These are phyloP conservation scores for Hylomyscus alleni DNA, from an alignment of 2,797 vertebrate species.

Conservation along the genomic window DNA sequence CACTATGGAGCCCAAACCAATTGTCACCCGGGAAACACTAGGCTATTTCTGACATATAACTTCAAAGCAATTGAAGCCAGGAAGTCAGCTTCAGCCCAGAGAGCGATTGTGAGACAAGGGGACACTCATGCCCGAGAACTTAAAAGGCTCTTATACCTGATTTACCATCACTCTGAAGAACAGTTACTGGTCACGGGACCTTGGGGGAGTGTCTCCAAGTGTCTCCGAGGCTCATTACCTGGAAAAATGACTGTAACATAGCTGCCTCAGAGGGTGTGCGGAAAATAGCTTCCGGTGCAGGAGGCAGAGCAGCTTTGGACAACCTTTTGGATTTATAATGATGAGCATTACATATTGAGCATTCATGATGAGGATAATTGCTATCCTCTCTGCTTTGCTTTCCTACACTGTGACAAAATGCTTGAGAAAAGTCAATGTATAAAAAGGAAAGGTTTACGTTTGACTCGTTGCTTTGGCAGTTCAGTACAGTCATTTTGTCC, in stretches of 20 bases:
- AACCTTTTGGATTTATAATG: neutral
- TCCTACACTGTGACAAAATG: neutral
- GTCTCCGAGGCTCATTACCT: slow-evolving; percentile 27
- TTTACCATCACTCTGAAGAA: neutral
- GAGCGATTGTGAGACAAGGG: neutral
- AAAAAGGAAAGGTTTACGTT: neutral
- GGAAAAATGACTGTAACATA: neutral
- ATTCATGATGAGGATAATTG: neutral
- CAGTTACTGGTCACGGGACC: neutral
- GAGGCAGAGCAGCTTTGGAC: neutral
- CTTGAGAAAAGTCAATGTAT: neutral
- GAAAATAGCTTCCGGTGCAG: neutral
- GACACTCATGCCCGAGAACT: neutral
- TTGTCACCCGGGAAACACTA: slow-evolving; percentile 48
- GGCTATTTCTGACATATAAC: slow-evolving; percentile 26
- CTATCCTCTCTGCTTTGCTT: neutral
- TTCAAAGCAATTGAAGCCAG: slow-evolving; percentile 52
- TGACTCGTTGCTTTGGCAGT: neutral
- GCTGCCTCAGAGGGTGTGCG: neutral
- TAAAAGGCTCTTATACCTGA: neutral
- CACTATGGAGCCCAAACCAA: neutral
- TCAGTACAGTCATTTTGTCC: neutral
- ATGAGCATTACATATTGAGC: neutral
- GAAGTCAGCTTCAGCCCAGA: neutral
- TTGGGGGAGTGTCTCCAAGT: neutral